Evolutionary conservation across 2,888 invertebrate species (phyloP).

Genomic region (Phaonia tiefii): DNA sequence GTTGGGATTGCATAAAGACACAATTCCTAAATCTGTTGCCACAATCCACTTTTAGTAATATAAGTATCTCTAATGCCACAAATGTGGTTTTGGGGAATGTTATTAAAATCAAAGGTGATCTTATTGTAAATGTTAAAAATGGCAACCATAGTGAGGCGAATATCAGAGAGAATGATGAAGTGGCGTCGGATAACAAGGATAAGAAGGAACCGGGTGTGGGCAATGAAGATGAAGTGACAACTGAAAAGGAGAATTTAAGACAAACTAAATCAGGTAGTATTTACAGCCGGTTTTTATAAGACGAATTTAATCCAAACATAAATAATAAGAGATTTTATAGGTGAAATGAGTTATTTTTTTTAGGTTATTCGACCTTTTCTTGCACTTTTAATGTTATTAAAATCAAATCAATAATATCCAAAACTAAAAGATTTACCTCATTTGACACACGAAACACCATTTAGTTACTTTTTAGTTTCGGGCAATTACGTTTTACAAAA

Average conservation of each 20-base stretch:
- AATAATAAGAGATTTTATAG: too few species aligned
- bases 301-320: too few species aligned
- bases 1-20: slow-evolving; percentile 11
- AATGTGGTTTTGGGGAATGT: slow-evolving; percentile 81
- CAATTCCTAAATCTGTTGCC: slow-evolving; percentile 23
- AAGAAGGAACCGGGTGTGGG: neutral
- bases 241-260: slow-evolving; percentile 12
- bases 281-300: neutral
- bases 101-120: slow-evolving; percentile 81
- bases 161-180: neutral
- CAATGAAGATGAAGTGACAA: neutral
- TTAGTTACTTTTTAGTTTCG: neutral
- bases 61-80: slow-evolving; percentile 80
- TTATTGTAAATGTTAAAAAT: slow-evolving; percentile 66
- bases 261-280: slow-evolving; percentile 44
- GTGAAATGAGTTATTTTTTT: too few species aligned
- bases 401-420: too few species aligned
- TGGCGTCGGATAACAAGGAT: neutral
- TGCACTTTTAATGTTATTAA: too few species aligned
- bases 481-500: too few species aligned
- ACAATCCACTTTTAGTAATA: slow-evolving; percentile 71
- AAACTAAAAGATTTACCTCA: too few species aligned
- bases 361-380: too few species aligned
- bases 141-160: neutral
- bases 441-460: too few species aligned